These are phyloP conservation scores for Lepus americanus DNA, from an alignment of 2,113 vertebrate species.

Conservation along the genomic window DNA sequence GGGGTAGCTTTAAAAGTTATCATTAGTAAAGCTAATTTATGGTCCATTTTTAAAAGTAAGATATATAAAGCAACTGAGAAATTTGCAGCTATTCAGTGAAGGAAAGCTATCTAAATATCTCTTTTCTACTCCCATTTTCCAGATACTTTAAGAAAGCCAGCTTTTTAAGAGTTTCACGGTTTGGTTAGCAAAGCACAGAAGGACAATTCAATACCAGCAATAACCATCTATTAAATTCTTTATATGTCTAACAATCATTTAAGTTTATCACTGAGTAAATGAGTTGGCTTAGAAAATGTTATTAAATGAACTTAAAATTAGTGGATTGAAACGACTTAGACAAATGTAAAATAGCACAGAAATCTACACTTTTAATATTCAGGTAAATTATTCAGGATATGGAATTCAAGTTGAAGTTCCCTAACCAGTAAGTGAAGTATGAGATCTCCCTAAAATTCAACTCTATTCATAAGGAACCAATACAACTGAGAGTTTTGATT, in stretches of 20 bases:
- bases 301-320: conserved; percentile 40
- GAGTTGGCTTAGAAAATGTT: conserved; percentile 25
- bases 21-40: conserved; percentile 56
- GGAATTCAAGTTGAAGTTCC: background rate
- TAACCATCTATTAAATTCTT: background rate
- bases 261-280: conserved; percentile 39
- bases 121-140: conserved; percentile 27
- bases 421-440: background rate
- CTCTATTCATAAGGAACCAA: conserved; percentile 41
- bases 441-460: background rate
- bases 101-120: conserved; percentile 18
- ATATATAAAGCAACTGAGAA: conserved; percentile 22
- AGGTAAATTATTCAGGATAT: conserved; percentile 45
- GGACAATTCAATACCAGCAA: background rate
- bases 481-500: conserved; percentile 11
- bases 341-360: conserved; percentile 28
- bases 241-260: conserved; percentile 47
- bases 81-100: background rate
- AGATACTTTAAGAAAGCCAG: conserved; percentile 34
- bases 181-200: conserved; percentile 34
- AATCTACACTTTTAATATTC: conserved; percentile 29
- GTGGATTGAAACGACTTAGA: conserved; percentile 1
- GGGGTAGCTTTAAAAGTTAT: conserved; percentile 33
- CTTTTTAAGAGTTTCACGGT: background rate
- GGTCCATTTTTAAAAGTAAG: conserved; percentile 56